Evolutionary conservation across 2,113 vertebrate species (phyloP), one percentile per base, ranked within the genome.

Genomic region (Anhinga rufa): DNA sequence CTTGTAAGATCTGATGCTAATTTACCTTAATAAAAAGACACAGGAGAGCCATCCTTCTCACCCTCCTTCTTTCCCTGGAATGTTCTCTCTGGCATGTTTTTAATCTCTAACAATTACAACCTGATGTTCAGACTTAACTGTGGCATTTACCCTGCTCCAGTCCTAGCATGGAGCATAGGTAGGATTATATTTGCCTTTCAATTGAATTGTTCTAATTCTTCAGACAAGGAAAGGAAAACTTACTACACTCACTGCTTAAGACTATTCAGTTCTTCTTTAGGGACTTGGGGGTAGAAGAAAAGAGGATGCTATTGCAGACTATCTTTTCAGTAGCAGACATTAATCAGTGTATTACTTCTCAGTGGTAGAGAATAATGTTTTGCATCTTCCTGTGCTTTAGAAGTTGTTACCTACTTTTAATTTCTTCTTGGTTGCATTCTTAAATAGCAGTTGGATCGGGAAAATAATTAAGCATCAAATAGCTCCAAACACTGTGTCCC

Each of bases 51-150:
- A 84, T 93, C 42, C 48, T 92, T 84, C 86, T 86, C 83, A 69
- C 52, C 54, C 75, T 75, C 89, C 54, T 93, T 48, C 38, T 94
- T 96, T 42, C 88, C 82, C 55, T 95, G 86, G 97, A 97, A 97
- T 95, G 95, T 89, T 97, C 94, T 71, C 77, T 94, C 88, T 93
- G 85, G 93, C 29, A 68, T 81, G 88, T 89, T 78, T 96, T 96
- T 97, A 96, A 96, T 95, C 90, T 96, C 93, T 94, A 80, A 69
- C 72, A 93, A 86, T 97, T 97, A 78, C 96, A 95, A 94, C 86
- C 82, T 89, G 86, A 95, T 89, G 66, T 88, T 90, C 84, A 86
- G 92, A 79, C 92, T 91, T 97, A 95, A 96, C 95, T 85, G 38
- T 80, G 84, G 90, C 87, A 90, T 96, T 96, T 94, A 82, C 87